These are phyloP conservation scores for Platycercus adscitus DNA, from an alignment of 2,113 vertebrate species.

Conservation along the genomic window DNA sequence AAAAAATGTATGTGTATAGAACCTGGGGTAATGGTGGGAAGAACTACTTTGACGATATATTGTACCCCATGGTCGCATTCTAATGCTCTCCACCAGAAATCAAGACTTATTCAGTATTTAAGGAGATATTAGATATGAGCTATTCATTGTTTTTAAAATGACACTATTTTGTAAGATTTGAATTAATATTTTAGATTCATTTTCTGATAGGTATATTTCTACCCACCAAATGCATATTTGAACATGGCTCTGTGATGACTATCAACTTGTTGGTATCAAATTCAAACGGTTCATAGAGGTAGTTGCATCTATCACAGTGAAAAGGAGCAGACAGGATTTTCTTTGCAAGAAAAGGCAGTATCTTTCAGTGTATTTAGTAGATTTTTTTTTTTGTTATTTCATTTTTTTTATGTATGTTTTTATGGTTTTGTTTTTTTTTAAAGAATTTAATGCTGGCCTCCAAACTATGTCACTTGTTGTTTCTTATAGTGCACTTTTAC, in stretches of 20 bases:
- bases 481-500: neutral
- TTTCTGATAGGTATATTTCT: neutral
- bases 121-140: neutral
- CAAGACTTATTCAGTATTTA: neutral
- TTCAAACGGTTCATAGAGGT: neutral
- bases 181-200: neutral
- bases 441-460: neutral
- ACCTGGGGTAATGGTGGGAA: neutral
- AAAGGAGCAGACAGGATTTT: neutral
- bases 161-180: neutral
- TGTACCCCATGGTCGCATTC: neutral
- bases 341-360: neutral
- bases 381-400: neutral
- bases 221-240: neutral
- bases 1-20: neutral
- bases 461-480: neutral
- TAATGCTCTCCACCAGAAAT: neutral
- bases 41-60: neutral
- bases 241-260: neutral
- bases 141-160: neutral
- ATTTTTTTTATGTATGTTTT: neutral
- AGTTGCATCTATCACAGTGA: neutral
- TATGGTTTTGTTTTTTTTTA: neutral
- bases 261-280: neutral
- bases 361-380: neutral